A percentile compares a stretch with the other conserved stretches of the same genome.
Evolutionary conservation across 2,888 invertebrate species (phyloP).

Genomic region (Pammene aurita): DNA sequence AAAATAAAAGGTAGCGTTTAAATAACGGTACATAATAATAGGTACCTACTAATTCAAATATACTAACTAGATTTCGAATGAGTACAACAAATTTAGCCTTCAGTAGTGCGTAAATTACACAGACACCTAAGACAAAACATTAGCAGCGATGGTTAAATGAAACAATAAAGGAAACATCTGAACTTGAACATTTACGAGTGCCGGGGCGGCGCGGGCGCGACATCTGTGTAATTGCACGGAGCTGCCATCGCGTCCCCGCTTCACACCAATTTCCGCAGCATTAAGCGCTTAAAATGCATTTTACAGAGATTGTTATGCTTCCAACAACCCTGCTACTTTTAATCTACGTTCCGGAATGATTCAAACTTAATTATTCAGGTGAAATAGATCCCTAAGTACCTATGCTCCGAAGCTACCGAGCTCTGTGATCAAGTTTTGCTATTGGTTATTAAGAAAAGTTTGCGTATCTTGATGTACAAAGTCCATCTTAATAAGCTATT

Average conservation of each 20-base stretch:
- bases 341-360: slow-evolving; percentile 56
- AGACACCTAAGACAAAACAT: slow-evolving; percentile 18
- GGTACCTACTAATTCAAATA: too few relatives aligned
- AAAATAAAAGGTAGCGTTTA: slow-evolving; percentile 16
- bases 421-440: slow-evolving; percentile 32
- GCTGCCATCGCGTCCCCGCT: slow-evolving; percentile 65
- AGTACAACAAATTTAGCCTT: background rate
- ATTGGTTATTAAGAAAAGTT: slow-evolving; percentile 42
- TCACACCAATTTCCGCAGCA: slow-evolving; percentile 74
- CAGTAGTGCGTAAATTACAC: slow-evolving; percentile 9
- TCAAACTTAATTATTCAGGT: slow-evolving; percentile 46
- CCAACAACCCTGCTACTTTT: slow-evolving; percentile 63
- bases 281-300: slow-evolving; percentile 77
- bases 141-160: slow-evolving; percentile 38
- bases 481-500: slow-evolving; percentile 45
- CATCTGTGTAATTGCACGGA: slow-evolving; percentile 74
- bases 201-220: slow-evolving; percentile 44
- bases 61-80: background rate
- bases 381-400: slow-evolving; percentile 36
- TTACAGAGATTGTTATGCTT: slow-evolving; percentile 70
- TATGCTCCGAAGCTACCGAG: slow-evolving; percentile 18
- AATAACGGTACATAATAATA: background rate
- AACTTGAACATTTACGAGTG: slow-evolving; percentile 56
- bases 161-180: slow-evolving; percentile 49
- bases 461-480: slow-evolving; percentile 46